These are phyloP conservation scores for Cheiracanthium punctorium DNA, from an alignment of 2,888 invertebrate species.

Conservation along the genomic window DNA sequence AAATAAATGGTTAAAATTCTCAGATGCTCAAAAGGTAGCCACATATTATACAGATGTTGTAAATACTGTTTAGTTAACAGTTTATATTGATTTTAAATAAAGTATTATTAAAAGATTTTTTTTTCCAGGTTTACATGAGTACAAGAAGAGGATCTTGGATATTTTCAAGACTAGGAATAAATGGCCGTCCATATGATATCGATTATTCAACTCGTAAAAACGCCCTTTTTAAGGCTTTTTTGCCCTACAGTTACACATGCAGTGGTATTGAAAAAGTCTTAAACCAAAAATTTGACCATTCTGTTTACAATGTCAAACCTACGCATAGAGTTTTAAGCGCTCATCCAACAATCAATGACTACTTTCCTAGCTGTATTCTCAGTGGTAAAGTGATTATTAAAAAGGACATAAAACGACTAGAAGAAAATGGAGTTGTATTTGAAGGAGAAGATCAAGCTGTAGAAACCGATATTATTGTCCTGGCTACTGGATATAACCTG, in stretches of 20 bases:
- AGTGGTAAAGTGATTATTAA: constrained; percentile 75
- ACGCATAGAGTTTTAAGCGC: constrained; percentile 73
- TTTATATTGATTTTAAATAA: too few species aligned
- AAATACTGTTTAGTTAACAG: too few species aligned
- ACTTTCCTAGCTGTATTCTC: constrained; percentile 76
- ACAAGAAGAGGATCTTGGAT: constrained; percentile 63
- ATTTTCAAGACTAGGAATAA: constrained; percentile 39
- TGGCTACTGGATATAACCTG: constrained; percentile 76
- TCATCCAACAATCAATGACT: constrained; percentile 76
- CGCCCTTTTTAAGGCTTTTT: background rate
- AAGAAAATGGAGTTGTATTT: constrained; percentile 71
- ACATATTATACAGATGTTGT: too few species aligned
- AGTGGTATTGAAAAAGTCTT: constrained; percentile 58
- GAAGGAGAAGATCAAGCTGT: constrained; percentile 72
- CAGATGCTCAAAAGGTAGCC: too few species aligned
- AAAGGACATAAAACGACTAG: constrained; percentile 73
- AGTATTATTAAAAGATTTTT: too few species aligned
- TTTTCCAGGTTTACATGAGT: constrained; percentile 56
- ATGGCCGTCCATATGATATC: constrained; percentile 50
- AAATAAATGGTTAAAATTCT: too few species aligned
- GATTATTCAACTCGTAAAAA: constrained; percentile 23
- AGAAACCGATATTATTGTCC: constrained; percentile 75
- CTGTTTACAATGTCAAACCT: constrained; percentile 76
- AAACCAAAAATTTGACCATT: constrained; percentile 75
- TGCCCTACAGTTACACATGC: constrained; percentile 24